Conservation (phyloP, 1,140 invertebrate species). For the Riptortus pedestris region DNA sequence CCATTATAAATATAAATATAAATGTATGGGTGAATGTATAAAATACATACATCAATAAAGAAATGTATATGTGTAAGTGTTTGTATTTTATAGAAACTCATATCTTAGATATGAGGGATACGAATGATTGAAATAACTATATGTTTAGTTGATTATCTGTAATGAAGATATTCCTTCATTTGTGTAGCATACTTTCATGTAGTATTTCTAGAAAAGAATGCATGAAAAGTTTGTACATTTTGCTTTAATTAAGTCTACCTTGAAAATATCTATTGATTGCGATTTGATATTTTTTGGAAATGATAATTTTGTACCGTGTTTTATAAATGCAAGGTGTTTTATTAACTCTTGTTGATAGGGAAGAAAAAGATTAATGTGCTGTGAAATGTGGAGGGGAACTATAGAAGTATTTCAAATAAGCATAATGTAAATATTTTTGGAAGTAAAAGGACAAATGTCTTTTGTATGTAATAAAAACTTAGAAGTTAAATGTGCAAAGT, state of each 20-base stretch:
- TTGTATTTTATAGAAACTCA: neutral
- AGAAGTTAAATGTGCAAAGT: constrained; percentile 16
- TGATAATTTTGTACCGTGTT: constrained; percentile 27
- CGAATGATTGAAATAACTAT: neutral
- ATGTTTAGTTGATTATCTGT: constrained; percentile 16
- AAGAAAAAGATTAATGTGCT: constrained; percentile 18
- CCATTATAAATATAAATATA: constrained; percentile 7
- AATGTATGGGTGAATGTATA: neutral
- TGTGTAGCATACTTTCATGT: neutral
- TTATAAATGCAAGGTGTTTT: constrained; percentile 24
- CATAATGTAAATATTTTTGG: constrained; percentile 23
- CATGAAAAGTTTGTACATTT: constrained; percentile 1
- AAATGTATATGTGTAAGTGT: constrained; percentile 5
- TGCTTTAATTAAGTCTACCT: neutral
- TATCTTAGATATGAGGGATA: neutral
- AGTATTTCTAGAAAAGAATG: neutral
- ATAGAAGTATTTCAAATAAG: constrained; percentile 4
- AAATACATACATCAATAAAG: neutral
- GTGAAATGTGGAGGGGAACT: constrained; percentile 22
- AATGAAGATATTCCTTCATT: neutral
- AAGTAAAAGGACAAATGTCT: constrained; percentile 8
- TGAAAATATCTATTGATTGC: constrained; percentile 13
- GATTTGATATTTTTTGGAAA: constrained; percentile 10
- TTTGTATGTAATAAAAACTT: constrained; percentile 9
- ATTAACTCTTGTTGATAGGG: constrained; percentile 10